phyloP scores from a whole-genome alignment of 1,140 invertebrate genomes.

The Polypedilum vanderplanki region DNA sequence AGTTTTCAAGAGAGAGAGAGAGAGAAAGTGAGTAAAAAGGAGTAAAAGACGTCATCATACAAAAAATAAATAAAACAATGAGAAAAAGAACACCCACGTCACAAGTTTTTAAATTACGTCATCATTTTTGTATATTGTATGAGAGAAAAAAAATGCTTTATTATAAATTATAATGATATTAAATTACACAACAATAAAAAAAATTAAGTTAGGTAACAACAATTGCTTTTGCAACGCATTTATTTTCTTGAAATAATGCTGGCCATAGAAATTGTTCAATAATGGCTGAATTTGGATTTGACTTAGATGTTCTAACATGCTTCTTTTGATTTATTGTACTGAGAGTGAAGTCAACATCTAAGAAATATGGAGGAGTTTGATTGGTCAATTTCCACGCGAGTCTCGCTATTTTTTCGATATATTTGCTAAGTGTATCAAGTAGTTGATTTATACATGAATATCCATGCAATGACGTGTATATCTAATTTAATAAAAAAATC shows the following conservation, averaged over 20 bases:
- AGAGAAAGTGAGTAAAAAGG: background rate
- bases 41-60: no score
- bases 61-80: background rate
- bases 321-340: constrained; percentile 47
- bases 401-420: constrained; percentile 50
- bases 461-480: constrained; percentile 52
- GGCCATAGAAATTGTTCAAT: constrained; percentile 59
- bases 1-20: background rate
- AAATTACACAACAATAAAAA: background rate
- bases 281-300: constrained; percentile 52
- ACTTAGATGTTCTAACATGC: constrained; percentile 51
- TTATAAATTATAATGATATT: background rate
- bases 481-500: constrained; percentile 36
- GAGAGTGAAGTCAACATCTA: constrained; percentile 57
- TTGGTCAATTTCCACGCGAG: constrained; percentile 53
- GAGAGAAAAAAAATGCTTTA: background rate
- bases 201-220: constrained; percentile 46
- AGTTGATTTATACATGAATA: constrained; percentile 50
- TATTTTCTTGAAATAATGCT: constrained; percentile 51
- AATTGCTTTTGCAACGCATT: constrained; percentile 54
- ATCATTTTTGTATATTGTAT: background rate
- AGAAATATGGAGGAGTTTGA: constrained; percentile 50
- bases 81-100: background rate
- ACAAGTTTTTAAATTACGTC: background rate
- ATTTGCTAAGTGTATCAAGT: constrained; percentile 49